Evolutionary conservation across 1,140 invertebrate species (phyloP), one percentile per base, ranked within the genome.

Genomic region (Cheumatopsyche charites): DNA sequence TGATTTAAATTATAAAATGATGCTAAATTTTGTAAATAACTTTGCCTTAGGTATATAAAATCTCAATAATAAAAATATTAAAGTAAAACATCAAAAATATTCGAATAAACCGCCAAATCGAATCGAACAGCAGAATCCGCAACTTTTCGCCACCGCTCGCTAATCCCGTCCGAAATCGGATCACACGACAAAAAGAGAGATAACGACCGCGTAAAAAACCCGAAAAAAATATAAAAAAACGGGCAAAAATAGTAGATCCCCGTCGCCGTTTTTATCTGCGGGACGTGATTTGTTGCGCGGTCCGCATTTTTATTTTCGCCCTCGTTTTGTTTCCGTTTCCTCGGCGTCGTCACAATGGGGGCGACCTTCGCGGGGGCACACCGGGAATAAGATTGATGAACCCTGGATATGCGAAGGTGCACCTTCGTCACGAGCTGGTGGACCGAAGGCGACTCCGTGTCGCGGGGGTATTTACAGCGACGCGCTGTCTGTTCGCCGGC

Each of bases 221-320:
- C 9, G 9, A 52, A 52, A 52, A 52, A 52, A 2, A 52, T 17
- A 52, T 17, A 19, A 52, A 52, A n/a, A 52, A 17, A 52, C 15
- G 19, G 29, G 9, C n/a, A n/a, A n/a, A 45, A 45, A 45, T 45
- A 45, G 43, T n/a, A 52, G 19, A 52, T 17, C 13, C n/a, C 47
- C 19, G 15, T 52, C n/a, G n/a, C n/a, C n/a, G n/a, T n/a, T n/a
- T 52, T 52, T 52, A 52, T 52, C 47, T 52, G n/a, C n/a, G n/a
- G 15, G 47, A 52, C 47, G 47, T 52, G 47, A 52, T 52, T 52
- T 52, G 47, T 52, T 52, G 15, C n/a, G 47, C 19, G 15, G 47
- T 15, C 29, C 29, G 29, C 29, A 9, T 36, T n/a, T n/a, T 36
- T 36, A 36, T 36, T 36, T 36, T 36, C 29, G 29, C 29, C 9